Base-by-base conservation (phyloP, 2,888 invertebrate genomes). In the Trypoxylon attenuatum region DNA sequence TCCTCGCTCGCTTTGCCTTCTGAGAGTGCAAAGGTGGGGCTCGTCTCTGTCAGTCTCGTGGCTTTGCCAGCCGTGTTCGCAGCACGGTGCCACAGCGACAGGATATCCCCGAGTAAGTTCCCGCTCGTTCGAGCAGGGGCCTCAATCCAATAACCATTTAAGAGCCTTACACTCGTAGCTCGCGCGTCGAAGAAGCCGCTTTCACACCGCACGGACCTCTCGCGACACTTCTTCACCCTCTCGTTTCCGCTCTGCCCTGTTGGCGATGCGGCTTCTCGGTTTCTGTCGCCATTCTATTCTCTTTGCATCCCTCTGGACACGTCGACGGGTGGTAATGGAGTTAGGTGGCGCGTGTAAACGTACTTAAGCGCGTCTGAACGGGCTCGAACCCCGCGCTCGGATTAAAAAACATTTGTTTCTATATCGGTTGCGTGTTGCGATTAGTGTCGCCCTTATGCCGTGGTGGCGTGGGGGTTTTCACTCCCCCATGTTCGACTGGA, bases 61-160 rank as follows among this genome's bases (percentile, higher is more conserved):
- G 19, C 18, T 23, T 27, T 15, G 52, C 19, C 42, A 5, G 13
- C 5, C 3, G 27, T n/a, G 22, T 16, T 38, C 60, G 18, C 59
- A 57, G 55, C 45, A 59, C 66, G 45, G 43, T 52, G 54, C 64
- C 49, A 58, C 69, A 60, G 56, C 71, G 70, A 62, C 68, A 73
- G 75, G 73, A 73, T 75, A 76, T 76, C 75, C 60, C 68, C 73
- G 51, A 73, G 73, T 76, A 75, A 75, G 68, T 72, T 76, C 60
- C 71, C 61, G 71, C 69, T 73, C 71, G 77, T 76, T 77, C 75
- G 71, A 74, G 71, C 68, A 67, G n/a, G 73, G 73, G 71, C 69
- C 77, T 75, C 77, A 71, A 77, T 77, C 77, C 77, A 77, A 77
- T 77, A 75, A 77, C 77, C 77, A 77, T 77, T 77, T 77, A 77